phyloP scores from a whole-genome alignment of 2,888 invertebrate genomes.

The Altica lythri region DNA sequence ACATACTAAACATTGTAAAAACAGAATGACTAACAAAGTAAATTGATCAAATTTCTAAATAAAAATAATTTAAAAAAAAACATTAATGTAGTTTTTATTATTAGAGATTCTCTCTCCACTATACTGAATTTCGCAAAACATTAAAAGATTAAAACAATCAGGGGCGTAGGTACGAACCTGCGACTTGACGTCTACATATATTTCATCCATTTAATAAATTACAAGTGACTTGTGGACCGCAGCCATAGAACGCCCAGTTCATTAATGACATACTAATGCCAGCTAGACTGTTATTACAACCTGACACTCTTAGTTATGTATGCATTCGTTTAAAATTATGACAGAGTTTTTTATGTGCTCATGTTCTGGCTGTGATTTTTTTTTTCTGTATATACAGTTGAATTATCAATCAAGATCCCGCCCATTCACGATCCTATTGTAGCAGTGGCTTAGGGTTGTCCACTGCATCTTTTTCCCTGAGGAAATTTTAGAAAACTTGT shows the following conservation, averaged over 20 bases:
- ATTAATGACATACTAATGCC: conserved; percentile 45
- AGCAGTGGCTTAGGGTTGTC: no score
- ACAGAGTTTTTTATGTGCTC: conserved; percentile 22
- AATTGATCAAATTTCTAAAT: not conserved
- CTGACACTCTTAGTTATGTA: conserved; percentile 35
- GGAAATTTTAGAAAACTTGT: no score
- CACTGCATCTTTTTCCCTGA: no score
- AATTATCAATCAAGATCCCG: conserved; percentile 27
- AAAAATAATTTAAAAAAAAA: not conserved
- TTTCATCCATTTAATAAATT: conserved; percentile 41
- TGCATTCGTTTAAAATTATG: conserved; percentile 30
- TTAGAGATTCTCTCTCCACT: no score
- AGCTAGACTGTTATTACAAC: conserved; percentile 40
- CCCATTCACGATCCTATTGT: conserved; percentile 12
- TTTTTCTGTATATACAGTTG: conserved; percentile 4
- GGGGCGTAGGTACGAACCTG: conserved; percentile 37
- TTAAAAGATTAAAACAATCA: conserved; percentile 31
- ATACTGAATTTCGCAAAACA: no score
- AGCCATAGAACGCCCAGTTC: conserved; percentile 37
- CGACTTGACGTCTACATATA: conserved; percentile 39
- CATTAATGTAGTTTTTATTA: not conserved
- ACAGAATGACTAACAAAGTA: no score
- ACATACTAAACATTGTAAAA: no score
- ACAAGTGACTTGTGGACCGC: conserved; percentile 38
- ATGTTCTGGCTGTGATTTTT: conserved; percentile 16